Base-by-base conservation (phyloP, 2,888 invertebrate genomes). In the Amitus sp. region DNA sequence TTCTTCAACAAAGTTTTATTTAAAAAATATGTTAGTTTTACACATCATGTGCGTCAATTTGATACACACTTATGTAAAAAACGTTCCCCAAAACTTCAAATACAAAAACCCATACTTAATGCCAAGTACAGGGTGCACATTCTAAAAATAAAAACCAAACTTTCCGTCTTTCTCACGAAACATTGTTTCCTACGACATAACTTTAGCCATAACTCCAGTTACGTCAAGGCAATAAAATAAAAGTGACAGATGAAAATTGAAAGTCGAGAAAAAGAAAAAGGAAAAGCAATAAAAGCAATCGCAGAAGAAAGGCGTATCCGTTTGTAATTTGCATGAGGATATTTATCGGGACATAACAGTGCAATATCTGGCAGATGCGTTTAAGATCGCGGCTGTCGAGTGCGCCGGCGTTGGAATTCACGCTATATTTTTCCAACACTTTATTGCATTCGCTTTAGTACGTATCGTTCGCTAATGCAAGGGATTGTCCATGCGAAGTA, bases 291-390 rank as follows among this genome's bases (percentile, higher is more conserved):
- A 50, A 50, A 59, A 51, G 63, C 62, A 62, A 49, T 67, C 58
- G 60, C 56, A 55, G 58, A 63, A 63, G 65, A 72, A 73, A 75
- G 76, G 76, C 75, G 76, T 77, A 71, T 70, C 76, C 68, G 67
- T 69, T 68, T 72, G 74, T 74, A 78, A 78, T 78, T 78, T 78
- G 77, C 74, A 78, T 78, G 76, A 74, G 76, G 76, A 78, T 78
- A 78, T 78, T 78, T 77, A 77, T 78, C 72, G 75, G 67, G 65
- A 60, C 6, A 12, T 65, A 62, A 51, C 64, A 56, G 69, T 65
- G 78, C 76, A 77, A 78, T 78, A 78, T 77, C 76, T 73, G 67
- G 73, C 78, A 79, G 78, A 77, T 78, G 77, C 76, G 72, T 77
- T 78, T 75, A 75, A 76, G 76, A 75, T 74, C 72, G 65, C 66